phyloP scores from a whole-genome alignment of 2,888 invertebrate species.

The Dasysyrphus tricinctus region DNA sequence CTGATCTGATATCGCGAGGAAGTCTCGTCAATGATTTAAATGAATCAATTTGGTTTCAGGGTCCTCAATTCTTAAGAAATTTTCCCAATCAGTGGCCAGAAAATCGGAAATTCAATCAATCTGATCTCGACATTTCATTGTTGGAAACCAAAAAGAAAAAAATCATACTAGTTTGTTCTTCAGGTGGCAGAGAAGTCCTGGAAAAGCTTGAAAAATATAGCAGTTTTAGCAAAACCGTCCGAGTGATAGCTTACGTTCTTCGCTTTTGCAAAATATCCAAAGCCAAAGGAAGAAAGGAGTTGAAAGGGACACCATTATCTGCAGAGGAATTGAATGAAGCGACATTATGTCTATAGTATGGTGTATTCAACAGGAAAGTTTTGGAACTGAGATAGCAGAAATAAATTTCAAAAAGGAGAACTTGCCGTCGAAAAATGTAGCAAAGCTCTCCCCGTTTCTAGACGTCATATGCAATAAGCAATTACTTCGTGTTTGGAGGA shows the following conservation, averaged over 20 bases:
- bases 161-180: neutral
- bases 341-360: slow-evolving; percentile 7
- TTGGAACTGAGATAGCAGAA: slow-evolving; percentile 10
- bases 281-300: neutral
- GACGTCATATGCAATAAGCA: neutral
- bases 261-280: neutral
- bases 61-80: slow-evolving; percentile 29
- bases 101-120: neutral
- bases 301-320: slow-evolving; percentile 1
- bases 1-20: slow-evolving; percentile 58
- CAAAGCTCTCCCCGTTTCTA: slow-evolving; percentile 14
- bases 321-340: slow-evolving; percentile 21
- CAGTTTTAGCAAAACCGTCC: slow-evolving; percentile 1
- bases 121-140: neutral
- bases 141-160: slow-evolving; percentile 19
- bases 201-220: neutral
- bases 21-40: slow-evolving; percentile 38
- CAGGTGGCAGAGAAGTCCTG: slow-evolving; percentile 4
- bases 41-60: slow-evolving; percentile 28
- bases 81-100: slow-evolving; percentile 6
- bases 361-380: slow-evolving; percentile 29
- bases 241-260: slow-evolving; percentile 5
- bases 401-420: slow-evolving; percentile 5
- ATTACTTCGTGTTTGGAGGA: slow-evolving; percentile 25
- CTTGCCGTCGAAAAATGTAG: no score